A percentile compares a stretch with the other conserved stretches of the same genome.
Conservation (phyloP, 2,797 vertebrate species). For the Etheostoma perlongum region DNA sequence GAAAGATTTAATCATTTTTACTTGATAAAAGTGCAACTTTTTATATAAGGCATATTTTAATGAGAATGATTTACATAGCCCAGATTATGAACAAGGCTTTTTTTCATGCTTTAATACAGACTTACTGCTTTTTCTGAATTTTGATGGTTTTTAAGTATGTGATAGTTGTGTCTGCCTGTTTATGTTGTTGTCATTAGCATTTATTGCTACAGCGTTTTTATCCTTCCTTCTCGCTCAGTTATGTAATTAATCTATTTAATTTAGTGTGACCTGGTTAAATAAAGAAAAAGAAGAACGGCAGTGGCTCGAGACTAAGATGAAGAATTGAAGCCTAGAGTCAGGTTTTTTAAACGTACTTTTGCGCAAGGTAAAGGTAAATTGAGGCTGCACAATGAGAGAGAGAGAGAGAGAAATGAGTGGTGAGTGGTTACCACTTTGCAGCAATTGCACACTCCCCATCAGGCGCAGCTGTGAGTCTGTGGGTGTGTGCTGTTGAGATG, state of each 20-base stretch:
- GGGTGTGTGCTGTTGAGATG: not conserved
- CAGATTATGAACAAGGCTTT: not conserved
- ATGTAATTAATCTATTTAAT: not conserved
- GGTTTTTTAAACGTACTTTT: not conserved
- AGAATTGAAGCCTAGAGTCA: not conserved
- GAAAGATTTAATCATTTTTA: not conserved
- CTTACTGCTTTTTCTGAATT: not conserved
- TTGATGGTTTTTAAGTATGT: not conserved
- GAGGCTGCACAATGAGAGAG: not conserved
- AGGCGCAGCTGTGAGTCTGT: slow-evolving; percentile 40
- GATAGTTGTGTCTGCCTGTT: not conserved
- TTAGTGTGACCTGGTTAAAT: not conserved
- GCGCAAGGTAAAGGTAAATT: too few species aligned
- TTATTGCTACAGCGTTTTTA: not conserved
- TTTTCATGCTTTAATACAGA: slow-evolving; percentile 3
- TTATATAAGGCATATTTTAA: not conserved
- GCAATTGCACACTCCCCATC: slow-evolving; percentile 16
- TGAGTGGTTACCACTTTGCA: slow-evolving; percentile 12
- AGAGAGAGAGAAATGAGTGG: not conserved
- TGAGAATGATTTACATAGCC: not conserved
- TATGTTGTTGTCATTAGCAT: not conserved
- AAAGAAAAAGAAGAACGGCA: not conserved
- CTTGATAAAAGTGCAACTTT: not conserved
- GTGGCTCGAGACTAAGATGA: not conserved
- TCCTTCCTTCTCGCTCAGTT: not conserved